Conservation (phyloP, 2,113 vertebrate genomes). For the Azemiops feae region DNA sequence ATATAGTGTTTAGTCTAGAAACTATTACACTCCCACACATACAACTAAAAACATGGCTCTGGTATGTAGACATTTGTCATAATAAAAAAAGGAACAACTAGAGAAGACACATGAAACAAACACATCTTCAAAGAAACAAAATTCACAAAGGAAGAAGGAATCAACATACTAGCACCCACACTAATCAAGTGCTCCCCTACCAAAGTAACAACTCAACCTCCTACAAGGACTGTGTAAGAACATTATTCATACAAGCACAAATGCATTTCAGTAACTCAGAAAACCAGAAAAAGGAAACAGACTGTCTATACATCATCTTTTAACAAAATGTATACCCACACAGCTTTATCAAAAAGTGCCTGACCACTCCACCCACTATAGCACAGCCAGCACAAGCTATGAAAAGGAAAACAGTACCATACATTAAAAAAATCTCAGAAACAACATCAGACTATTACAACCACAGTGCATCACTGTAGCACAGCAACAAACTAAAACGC, state of each 20-base stretch:
- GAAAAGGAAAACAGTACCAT: neutral
- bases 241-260: neutral
- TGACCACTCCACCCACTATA: neutral
- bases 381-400: neutral
- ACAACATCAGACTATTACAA: neutral
- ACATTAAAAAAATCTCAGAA: neutral
- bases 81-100: neutral
- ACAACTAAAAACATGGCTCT: neutral
- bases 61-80: neutral
- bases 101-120: neutral
- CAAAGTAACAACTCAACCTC: neutral
- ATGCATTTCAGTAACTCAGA: neutral
- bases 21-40: neutral
- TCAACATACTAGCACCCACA: neutral
- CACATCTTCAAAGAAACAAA: neutral
- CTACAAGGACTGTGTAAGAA: neutral
- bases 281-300: neutral
- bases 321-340: neutral
- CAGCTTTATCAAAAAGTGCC: neutral
- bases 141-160: neutral
- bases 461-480: neutral
- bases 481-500: neutral
- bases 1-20: neutral
- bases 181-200: neutral
- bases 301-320: neutral